Evolutionary conservation across 2,113 vertebrate species (phyloP), one percentile per base, ranked within the genome.

Genomic region (Ptyas mucosa): DNA sequence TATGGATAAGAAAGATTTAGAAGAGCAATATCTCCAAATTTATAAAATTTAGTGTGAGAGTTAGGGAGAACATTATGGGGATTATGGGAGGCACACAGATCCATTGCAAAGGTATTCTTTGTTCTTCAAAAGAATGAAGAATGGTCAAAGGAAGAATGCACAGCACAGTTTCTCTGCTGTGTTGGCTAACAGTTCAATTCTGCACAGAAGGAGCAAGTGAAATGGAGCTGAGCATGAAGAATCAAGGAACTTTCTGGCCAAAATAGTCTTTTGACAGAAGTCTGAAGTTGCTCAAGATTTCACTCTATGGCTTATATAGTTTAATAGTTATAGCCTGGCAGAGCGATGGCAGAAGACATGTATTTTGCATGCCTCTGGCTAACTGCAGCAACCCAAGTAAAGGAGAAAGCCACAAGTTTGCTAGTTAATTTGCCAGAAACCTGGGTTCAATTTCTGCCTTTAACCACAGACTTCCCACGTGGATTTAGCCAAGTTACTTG

Each of bases 401-500:
- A n/a, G 55, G 58, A 85, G 46, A 81, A 90, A 93, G n/a, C 89
- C 92, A 93, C 89, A 93, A 90, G 81, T 93, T 90, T 90, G 92
- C 75, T 64, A 51, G 54, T 43, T 61, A 64, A 57, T 52, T 61
- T 93, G 89, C 89, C 92, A 93, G 89, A 93, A 90, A 93, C 92
- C 92, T 93, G 89, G 89, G 92, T 90, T 93, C 92, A 90, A 90
- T 93, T 90, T 93, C 55, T 5, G 85, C 58, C 81, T 86, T 49
- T 87, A 81, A 87, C 92, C 81, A 93, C 89, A 93, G 46, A 90
- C 81, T 93, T 93, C 92, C 89, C 92, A 93, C 89, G 61, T 85
- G 75, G 81, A 57, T 87, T 93, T 90, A 85, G 92, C 75, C 89
- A 93, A 93, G 89, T 87, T 87, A 61, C 57, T 90, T 93, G 89